Percentiles rank a stretch among this genome's conserved stretches.
Evolutionary conservation across 1,140 invertebrate genomes (phyloP).

Genomic region (Mya arenaria): DNA sequence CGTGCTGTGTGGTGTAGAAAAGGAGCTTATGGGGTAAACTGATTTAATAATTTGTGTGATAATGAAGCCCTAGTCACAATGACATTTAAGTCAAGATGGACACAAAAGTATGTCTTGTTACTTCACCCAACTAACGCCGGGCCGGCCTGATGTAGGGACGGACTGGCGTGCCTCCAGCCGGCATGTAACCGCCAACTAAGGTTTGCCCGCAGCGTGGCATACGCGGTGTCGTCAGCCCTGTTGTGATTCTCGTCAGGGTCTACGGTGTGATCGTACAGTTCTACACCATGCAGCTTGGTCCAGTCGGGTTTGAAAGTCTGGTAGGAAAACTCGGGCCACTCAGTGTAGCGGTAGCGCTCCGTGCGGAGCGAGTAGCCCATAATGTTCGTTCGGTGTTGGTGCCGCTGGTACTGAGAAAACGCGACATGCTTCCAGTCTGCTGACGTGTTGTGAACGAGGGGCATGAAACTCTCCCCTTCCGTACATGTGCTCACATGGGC

Average conservation of each 20-base stretch:
- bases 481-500: constrained; percentile 83
- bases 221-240: constrained; percentile 79
- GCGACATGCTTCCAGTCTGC: constrained; percentile 79
- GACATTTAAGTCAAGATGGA: no score
- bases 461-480: constrained; percentile 88
- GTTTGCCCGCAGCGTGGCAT: constrained; percentile 51
- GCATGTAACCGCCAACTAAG: constrained; percentile 61
- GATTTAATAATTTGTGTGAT: no score
- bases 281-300: constrained; percentile 85
- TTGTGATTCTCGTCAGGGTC: constrained; percentile 88
- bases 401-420: constrained; percentile 91
- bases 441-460: constrained; percentile 66
- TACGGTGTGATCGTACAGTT: constrained; percentile 81
- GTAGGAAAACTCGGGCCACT: constrained; percentile 85
- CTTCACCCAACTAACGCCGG: no score
- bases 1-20: no score
- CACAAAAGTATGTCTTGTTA: no score
- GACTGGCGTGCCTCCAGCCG: constrained; percentile 70
- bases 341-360: constrained; percentile 87
- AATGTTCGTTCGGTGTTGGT: constrained; percentile 88
- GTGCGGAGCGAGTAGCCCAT: constrained; percentile 91
- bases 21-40: no score
- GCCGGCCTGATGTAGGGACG: no score
- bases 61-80: no score
- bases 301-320: constrained; percentile 83